Conservation (phyloP, 2,113 vertebrate genomes). For the Melanostigma gelatinosum region DNA sequence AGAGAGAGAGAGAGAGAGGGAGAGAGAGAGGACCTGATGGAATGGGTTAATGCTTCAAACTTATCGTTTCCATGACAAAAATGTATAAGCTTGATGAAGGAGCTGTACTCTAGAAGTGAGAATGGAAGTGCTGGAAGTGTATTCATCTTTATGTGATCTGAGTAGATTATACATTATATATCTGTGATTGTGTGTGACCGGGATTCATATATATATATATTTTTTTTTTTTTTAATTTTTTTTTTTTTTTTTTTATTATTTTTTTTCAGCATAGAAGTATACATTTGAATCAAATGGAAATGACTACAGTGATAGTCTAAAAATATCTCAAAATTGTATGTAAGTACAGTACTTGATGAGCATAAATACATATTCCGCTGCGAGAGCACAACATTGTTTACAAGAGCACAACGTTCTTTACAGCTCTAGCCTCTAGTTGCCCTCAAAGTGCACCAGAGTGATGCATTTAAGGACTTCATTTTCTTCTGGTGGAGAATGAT, state of each 20-base stretch:
- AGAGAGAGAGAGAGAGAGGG: neutral
- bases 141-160: constrained; percentile 2
- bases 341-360: neutral
- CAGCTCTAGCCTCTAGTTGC: neutral
- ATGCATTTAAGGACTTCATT: neutral
- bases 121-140: neutral
- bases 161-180: too few relatives aligned
- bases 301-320: neutral
- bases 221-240: too few relatives aligned
- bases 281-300: too few relatives aligned
- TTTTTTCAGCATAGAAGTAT: too few relatives aligned
- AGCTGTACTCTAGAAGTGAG: constrained; percentile 13
- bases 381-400: neutral
- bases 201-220: too few relatives aligned
- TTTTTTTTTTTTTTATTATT: too few relatives aligned
- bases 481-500: neutral
- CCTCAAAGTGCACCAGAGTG: neutral
- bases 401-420: neutral
- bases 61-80: constrained; percentile 67
- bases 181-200: too few relatives aligned
- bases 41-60: constrained; percentile 60
- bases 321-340: neutral
- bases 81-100: constrained; percentile 34
- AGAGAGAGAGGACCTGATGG: neutral
- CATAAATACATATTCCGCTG: neutral